These are phyloP conservation scores for Diloba caeruleocephala DNA, from an alignment of 2,888 invertebrate genomes.

Conservation along the genomic window DNA sequence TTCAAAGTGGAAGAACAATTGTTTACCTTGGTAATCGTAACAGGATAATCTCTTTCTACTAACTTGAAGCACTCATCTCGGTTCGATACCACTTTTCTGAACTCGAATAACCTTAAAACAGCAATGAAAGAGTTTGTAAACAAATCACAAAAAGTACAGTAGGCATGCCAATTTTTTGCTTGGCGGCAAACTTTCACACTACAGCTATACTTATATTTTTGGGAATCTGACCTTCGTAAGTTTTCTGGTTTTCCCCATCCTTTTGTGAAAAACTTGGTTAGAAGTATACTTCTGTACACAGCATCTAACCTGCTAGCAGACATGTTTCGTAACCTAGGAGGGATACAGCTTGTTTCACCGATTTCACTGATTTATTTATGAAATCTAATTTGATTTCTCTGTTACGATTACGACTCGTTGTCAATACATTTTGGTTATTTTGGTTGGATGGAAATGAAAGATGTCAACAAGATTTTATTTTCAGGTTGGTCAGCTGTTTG, in stretches of 20 bases:
- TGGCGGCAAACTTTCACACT: slow-evolving; percentile 52
- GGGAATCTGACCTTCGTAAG: slow-evolving; percentile 91
- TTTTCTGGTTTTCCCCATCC: slow-evolving; percentile 99
- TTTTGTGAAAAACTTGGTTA: slow-evolving; percentile 97
- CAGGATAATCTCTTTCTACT: slow-evolving; percentile 94
- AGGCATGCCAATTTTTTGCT: slow-evolving; percentile 7
- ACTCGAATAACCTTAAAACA: slow-evolving; percentile 95
- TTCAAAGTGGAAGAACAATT: too few species aligned
- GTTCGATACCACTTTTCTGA: slow-evolving; percentile 95
- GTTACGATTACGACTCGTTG: slow-evolving; percentile 51
- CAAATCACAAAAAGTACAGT: slow-evolving; percentile 12
- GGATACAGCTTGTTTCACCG: slow-evolving; percentile 43
- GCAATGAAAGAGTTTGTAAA: slow-evolving; percentile 33
- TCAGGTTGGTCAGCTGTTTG: slow-evolving; percentile 59
- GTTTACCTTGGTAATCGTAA: slow-evolving; percentile 95
- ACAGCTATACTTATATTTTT: slow-evolving; percentile 38
- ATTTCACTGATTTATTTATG: slow-evolving; percentile 48
- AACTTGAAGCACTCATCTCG: slow-evolving; percentile 95
- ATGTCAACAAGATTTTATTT: slow-evolving; percentile 56
- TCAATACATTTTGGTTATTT: slow-evolving; percentile 70
- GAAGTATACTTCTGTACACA: slow-evolving; percentile 95
- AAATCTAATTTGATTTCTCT: slow-evolving; percentile 44
- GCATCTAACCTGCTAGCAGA: slow-evolving; percentile 92
- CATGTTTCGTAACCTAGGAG: slow-evolving; percentile 77
- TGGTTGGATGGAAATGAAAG: slow-evolving; percentile 44